Evolutionary conservation across 2,888 invertebrate species (phyloP).

Genomic region (Cephus runcator): DNA sequence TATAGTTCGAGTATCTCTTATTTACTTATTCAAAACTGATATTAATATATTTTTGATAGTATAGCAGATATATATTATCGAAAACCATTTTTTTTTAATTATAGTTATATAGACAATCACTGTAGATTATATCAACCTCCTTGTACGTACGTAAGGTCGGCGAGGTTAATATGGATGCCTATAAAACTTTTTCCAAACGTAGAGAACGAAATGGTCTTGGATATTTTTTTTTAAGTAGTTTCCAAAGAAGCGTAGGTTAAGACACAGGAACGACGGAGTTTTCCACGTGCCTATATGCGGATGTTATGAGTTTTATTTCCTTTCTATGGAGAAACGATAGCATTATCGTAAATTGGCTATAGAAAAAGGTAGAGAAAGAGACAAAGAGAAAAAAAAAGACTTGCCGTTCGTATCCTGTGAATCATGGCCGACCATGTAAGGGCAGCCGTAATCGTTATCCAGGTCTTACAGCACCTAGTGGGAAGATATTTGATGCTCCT

Average conservation of each 20-base stretch:
- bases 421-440: slow-evolving; percentile 16
- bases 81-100: background rate
- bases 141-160: background rate
- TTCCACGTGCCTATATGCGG: background rate
- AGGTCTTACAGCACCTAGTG: slow-evolving; percentile 9
- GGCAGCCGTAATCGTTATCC: slow-evolving; percentile 15
- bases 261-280: background rate
- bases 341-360: background rate
- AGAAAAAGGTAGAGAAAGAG: background rate
- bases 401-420: slow-evolving; percentile 1
- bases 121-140: background rate
- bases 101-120: background rate
- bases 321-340: background rate
- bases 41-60: background rate
- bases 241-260: background rate
- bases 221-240: background rate
- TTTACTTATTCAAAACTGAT: background rate
- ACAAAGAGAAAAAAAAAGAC: background rate
- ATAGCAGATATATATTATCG: background rate
- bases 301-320: background rate
- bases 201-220: background rate
- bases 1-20: background rate
- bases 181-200: background rate
- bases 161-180: background rate
- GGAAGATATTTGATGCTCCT: slow-evolving; percentile 16